Conservation (phyloP, 2,797 vertebrate species). For the Allochrocebus solatus region DNA sequence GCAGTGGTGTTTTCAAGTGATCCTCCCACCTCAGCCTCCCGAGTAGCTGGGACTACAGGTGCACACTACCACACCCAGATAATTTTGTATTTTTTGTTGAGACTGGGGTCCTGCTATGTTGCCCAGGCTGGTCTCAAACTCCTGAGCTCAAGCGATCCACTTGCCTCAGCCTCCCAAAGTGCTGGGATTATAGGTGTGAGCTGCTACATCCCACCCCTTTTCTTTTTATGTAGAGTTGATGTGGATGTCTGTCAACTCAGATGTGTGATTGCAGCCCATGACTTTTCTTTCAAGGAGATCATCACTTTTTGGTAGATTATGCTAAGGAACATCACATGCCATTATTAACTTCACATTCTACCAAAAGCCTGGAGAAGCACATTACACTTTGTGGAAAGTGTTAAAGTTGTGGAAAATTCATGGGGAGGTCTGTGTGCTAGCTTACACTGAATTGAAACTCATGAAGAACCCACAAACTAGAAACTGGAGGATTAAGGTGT, state of each 20-base stretch:
- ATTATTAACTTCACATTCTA: constrained; percentile 71
- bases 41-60: neutral
- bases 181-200: neutral
- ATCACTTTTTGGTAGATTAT: constrained; percentile 80
- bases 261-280: constrained; percentile 79
- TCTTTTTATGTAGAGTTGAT: constrained; percentile 77
- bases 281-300: constrained; percentile 74
- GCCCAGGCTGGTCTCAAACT: neutral
- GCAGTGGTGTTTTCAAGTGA: neutral
- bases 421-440: neutral
- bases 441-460: neutral
- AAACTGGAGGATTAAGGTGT: neutral
- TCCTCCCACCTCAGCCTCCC: neutral
- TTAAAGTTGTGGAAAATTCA: neutral
- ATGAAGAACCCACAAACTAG: neutral
- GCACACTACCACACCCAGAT: neutral
- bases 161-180: neutral
- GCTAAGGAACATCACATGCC: constrained; percentile 59
- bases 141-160: neutral
- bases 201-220: neutral
- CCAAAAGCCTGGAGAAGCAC: neutral
- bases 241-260: constrained; percentile 81
- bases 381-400: neutral
- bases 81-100: neutral
- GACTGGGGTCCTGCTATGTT: neutral